Conservation (phyloP, 2,113 vertebrate species). For the Ranitomeya imitator region DNA sequence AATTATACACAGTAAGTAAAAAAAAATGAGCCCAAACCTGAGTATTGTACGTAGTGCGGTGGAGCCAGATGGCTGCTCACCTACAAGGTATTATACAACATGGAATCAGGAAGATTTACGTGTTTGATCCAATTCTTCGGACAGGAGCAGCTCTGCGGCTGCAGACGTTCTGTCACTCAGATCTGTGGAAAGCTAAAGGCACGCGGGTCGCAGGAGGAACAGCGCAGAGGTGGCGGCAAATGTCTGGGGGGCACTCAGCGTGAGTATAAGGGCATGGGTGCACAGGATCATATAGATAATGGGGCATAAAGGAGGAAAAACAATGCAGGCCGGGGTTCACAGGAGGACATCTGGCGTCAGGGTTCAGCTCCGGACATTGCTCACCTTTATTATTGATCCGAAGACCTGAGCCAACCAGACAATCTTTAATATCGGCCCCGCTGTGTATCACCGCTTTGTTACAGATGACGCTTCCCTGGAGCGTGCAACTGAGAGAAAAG, state of each 20-base stretch:
- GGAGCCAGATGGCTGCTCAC: background rate
- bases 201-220: no score
- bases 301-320: no score
- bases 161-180: background rate
- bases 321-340: no score
- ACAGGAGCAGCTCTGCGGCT: background rate
- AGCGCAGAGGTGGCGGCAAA: no score
- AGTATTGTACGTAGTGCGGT: background rate
- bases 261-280: no score
- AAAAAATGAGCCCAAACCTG: background rate
- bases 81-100: background rate
- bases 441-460: conserved; percentile 87
- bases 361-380: conserved; percentile 19
- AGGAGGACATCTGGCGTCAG: background rate
- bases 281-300: no score
- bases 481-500: conserved; percentile 82
- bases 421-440: conserved; percentile 92
- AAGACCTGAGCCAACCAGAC: conserved; percentile 88
- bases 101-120: background rate
- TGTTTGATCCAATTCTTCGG: background rate
- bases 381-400: conserved; percentile 87
- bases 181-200: background rate
- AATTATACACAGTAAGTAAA: no score
- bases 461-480: conserved; percentile 92
- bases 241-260: no score